A percentile compares a stretch with the other conserved stretches of the same genome.
phyloP scores from a whole-genome alignment of 35 echinoderm and acorn worm species.

The Ophioderma brevispina region DNA sequence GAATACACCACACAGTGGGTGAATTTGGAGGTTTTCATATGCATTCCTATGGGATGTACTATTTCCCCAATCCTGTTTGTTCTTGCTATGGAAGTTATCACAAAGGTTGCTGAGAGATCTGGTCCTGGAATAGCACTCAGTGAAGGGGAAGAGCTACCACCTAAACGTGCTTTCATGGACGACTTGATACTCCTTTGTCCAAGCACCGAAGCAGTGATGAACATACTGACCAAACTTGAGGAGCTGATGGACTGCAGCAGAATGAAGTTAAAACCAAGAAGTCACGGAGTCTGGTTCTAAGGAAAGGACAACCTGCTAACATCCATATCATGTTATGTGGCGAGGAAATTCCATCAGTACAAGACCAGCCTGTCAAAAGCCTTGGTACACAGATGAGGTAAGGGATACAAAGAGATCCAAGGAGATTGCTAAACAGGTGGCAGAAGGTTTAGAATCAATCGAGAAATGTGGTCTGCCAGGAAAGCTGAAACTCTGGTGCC shows the following conservation, averaged over 20 bases:
- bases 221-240: background rate
- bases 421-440: too few relatives aligned
- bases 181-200: background rate
- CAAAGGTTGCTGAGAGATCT: background rate
- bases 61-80: slow-evolving; percentile 17
- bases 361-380: too few relatives aligned
- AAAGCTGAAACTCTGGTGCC: slow-evolving; percentile 25
- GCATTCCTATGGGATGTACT: background rate
- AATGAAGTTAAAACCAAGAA: background rate
- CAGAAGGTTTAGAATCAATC: background rate
- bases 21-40: background rate
- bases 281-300: too few relatives aligned
- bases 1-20: background rate
- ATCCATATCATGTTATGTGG: too few relatives aligned
- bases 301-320: too few relatives aligned
- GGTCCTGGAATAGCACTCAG: background rate
- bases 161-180: background rate
- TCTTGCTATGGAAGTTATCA: slow-evolving; percentile 5
- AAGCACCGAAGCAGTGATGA: background rate
- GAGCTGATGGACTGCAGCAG: background rate
- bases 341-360: too few relatives aligned
- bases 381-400: too few relatives aligned
- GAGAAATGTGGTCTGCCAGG: background rate
- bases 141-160: background rate
- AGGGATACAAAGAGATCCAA: too few relatives aligned